Conservation (phyloP, 2,888 invertebrate species). For the Diachrysia chrysitis region DNA sequence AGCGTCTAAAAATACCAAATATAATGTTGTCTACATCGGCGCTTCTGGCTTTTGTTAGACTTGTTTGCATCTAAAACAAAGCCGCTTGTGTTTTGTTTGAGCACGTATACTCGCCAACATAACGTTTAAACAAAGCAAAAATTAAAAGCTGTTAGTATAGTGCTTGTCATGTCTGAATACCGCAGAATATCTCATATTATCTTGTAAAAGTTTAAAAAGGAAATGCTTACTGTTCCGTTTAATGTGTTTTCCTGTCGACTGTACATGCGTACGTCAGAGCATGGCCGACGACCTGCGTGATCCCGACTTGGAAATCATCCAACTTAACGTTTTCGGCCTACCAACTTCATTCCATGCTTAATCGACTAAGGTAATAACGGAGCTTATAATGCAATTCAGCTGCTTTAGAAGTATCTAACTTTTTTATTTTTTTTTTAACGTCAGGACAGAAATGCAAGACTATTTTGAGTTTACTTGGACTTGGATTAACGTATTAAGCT, state of each 20-base stretch:
- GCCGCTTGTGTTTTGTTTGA: constrained; percentile 38
- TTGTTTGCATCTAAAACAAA: constrained; percentile 59
- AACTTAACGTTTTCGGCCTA: constrained; percentile 53
- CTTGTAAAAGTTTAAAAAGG: neutral
- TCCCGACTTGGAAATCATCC: constrained; percentile 63
- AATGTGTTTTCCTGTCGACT: neutral
- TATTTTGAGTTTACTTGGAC: neutral
- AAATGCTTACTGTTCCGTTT: neutral
- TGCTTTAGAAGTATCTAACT: neutral
- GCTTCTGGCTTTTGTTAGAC: constrained; percentile 57
- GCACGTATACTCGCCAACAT: constrained; percentile 7
- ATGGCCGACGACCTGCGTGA: constrained; percentile 62
- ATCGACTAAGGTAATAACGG: constrained; percentile 6
- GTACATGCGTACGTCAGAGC: constrained; percentile 29
- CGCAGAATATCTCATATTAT: neutral
- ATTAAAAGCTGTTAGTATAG: neutral
- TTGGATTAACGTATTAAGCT: neutral
- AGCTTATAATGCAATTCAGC: neutral
- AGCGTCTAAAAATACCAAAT: constrained; percentile 20
- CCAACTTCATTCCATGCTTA: constrained; percentile 34
- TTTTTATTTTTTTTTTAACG: neutral
- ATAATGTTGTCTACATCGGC: constrained; percentile 23
- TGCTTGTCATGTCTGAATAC: neutral
- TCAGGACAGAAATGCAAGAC: neutral
- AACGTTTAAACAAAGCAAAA: neutral